A percentile compares a stretch with the other conserved stretches of the same genome.
These are phyloP conservation scores for Sebastes steindachneri DNA, from an alignment of 2,797 vertebrate genomes.

Conservation along the genomic window DNA sequence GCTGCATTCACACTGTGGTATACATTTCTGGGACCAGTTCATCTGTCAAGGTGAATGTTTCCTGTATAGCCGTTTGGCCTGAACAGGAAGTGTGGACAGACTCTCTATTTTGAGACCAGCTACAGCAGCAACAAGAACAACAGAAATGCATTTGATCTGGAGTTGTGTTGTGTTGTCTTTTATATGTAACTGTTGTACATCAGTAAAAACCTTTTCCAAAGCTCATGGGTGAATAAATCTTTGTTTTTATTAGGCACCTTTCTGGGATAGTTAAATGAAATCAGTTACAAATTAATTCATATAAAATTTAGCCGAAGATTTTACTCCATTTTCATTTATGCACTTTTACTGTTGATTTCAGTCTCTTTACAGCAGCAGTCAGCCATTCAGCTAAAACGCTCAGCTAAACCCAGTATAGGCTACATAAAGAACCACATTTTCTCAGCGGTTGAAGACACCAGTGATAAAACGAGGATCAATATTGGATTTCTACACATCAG, in stretches of 20 bases:
- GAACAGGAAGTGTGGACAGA: background rate
- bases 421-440: background rate
- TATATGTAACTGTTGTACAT: background rate
- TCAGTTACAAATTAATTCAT: background rate
- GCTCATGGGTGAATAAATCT: background rate
- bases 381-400: background rate
- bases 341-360: background rate
- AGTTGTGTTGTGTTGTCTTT: background rate
- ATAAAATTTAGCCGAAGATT: no score
- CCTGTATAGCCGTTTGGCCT: background rate
- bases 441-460: background rate
- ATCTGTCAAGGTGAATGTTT: background rate
- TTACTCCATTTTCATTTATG: background rate
- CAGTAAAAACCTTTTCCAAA: conserved; percentile 14
- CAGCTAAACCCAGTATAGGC: background rate
- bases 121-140: background rate
- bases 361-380: background rate
- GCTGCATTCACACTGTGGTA: background rate
- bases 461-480: background rate
- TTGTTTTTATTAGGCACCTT: background rate
- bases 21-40: background rate
- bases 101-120: background rate
- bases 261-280: background rate
- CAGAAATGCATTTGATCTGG: background rate
- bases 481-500: background rate